Conservation (phyloP, 1,140 invertebrate species). For the Pentalonia nigronervosa region DNA sequence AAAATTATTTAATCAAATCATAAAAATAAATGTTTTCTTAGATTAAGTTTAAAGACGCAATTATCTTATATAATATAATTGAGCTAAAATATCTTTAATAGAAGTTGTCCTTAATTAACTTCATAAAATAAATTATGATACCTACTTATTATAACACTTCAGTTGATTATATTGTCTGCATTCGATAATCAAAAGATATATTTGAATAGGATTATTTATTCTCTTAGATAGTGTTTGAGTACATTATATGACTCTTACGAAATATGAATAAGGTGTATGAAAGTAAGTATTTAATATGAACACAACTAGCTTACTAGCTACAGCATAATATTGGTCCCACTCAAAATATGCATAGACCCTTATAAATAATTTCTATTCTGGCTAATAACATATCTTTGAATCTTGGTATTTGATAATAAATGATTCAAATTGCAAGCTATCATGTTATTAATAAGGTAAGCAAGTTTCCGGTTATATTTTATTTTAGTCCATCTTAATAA, state of each 20-base stretch:
- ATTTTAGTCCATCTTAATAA: background rate
- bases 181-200: background rate
- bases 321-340: background rate
- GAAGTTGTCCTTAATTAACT: background rate
- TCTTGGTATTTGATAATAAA: background rate
- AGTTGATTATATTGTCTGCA: background rate
- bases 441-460: background rate
- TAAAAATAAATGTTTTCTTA: background rate
- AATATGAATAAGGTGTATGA: background rate
- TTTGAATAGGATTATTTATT: background rate
- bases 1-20: background rate
- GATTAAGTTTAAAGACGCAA: background rate
- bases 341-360: conserved; percentile 8
- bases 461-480: background rate
- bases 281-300: conserved; percentile 10
- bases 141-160: background rate
- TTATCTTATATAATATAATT: background rate
- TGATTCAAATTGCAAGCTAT: conserved; percentile 2
- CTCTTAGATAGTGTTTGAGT: background rate
- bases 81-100: background rate
- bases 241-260: background rate
- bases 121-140: background rate
- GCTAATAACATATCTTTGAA: background rate
- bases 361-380: conserved; percentile 6
- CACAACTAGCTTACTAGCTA: background rate